These are phyloP conservation scores for Plotosus lineatus DNA, from an alignment of 2,113 vertebrate genomes.

Conservation along the genomic window DNA sequence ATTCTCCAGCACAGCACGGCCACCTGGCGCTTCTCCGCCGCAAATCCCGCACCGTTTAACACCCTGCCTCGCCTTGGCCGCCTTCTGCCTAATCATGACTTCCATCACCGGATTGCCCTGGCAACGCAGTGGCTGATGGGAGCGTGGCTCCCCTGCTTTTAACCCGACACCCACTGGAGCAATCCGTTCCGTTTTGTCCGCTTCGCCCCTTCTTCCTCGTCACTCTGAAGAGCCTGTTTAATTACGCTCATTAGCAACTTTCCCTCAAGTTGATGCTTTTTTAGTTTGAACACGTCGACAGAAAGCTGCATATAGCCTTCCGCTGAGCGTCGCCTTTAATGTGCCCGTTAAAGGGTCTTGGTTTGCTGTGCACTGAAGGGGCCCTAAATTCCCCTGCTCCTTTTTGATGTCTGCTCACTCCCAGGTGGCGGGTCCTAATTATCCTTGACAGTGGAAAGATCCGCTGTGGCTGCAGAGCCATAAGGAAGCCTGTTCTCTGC, in stretches of 20 bases:
- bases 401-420: constrained; percentile 55
- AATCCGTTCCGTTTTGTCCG: constrained; percentile 25
- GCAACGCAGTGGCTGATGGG: constrained; percentile 56
- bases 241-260: constrained; percentile 53
- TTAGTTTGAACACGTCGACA: constrained; percentile 50
- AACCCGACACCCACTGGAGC: constrained; percentile 25
- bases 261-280: constrained; percentile 46
- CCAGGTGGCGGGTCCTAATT: constrained; percentile 59
- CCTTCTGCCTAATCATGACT: constrained; percentile 72
- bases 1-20: constrained; percentile 62
- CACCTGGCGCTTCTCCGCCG: constrained; percentile 58
- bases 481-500: constrained; percentile 33
- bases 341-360: constrained; percentile 49
- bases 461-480: neutral
- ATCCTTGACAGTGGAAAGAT: constrained; percentile 55
- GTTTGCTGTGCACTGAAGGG: constrained; percentile 37
- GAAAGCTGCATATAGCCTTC: constrained; percentile 39
- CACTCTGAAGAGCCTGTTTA: constrained; percentile 48
- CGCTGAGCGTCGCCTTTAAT: constrained; percentile 53
- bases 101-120: constrained; percentile 67
- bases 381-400: constrained; percentile 50
- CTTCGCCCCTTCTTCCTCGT: constrained; percentile 20
- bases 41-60: constrained; percentile 77
- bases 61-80: constrained; percentile 57
- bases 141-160: constrained; percentile 58